Conservation (phyloP, 2,888 invertebrate species). For the Thalpophila matura region DNA sequence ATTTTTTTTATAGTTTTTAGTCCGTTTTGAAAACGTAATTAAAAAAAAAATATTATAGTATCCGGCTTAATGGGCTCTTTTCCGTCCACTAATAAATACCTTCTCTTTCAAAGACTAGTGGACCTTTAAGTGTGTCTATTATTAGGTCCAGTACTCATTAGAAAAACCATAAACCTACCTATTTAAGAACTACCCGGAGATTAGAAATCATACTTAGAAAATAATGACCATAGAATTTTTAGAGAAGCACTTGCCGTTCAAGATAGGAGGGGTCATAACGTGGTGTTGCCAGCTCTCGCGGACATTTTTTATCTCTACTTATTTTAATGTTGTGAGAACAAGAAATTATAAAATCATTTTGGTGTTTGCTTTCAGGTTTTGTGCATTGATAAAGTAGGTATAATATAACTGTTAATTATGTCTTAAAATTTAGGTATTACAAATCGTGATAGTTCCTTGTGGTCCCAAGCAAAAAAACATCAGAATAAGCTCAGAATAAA, state of each 20-base stretch:
- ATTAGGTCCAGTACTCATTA: conserved; percentile 7
- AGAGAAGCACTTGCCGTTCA: conserved; percentile 45
- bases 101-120: not conserved
- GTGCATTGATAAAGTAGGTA: too few relatives aligned
- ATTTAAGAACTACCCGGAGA: conserved; percentile 17
- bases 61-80: not conserved
- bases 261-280: conserved; percentile 45
- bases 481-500: too few relatives aligned
- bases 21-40: too few relatives aligned
- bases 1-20: too few relatives aligned
- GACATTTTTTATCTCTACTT: not conserved
- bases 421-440: too few relatives aligned
- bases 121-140: conserved; percentile 18
- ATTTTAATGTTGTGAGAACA: too few relatives aligned
- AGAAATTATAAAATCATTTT: too few relatives aligned
- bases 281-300: conserved; percentile 42
- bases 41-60: too few relatives aligned
- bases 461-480: too few relatives aligned
- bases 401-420: too few relatives aligned
- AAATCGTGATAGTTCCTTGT: too few relatives aligned
- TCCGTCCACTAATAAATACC: not conserved
- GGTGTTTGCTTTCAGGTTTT: too few relatives aligned
- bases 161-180: not conserved
- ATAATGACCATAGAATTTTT: conserved; percentile 62
- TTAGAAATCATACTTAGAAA: conserved; percentile 52